phyloP scores from a whole-genome alignment of 1,140 invertebrate species.

The Pissodes strobi region DNA sequence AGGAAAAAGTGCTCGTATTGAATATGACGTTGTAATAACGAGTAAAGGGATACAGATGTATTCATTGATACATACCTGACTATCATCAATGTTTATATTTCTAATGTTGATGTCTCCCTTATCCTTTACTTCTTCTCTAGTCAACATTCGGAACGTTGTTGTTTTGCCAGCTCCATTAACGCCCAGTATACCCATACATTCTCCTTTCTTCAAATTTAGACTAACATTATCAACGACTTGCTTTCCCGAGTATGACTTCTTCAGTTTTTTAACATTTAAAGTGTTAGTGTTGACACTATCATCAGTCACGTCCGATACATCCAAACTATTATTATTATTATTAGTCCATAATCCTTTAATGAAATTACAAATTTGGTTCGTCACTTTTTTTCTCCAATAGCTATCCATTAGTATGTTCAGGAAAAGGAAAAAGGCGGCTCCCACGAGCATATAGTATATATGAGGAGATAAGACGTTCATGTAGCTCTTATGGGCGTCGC shows the following conservation, averaged over 20 bases:
- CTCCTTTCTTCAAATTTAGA: constrained; percentile 59
- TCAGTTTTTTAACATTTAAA: constrained; percentile 26
- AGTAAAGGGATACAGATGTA: no score
- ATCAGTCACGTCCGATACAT: neutral
- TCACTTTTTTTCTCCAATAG: constrained; percentile 12
- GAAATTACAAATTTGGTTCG: neutral
- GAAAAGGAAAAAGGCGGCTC: constrained; percentile 21
- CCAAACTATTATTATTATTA: neutral
- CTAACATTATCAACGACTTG: constrained; percentile 24
- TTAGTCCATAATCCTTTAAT: no score
- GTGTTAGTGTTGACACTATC: constrained; percentile 10
- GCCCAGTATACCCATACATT: constrained; percentile 85
- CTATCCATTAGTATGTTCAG: constrained; percentile 32
- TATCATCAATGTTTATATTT: constrained; percentile 19
- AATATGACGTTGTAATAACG: no score
- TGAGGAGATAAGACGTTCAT: constrained; percentile 8
- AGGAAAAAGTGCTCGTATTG: no score
- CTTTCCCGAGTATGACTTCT: constrained; percentile 28
- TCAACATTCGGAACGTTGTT: constrained; percentile 80
- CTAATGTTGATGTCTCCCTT: constrained; percentile 21
- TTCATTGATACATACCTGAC: constrained; percentile 20
- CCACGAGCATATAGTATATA: constrained; percentile 11
- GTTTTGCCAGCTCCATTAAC: constrained; percentile 88
- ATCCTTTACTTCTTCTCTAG: constrained; percentile 63
- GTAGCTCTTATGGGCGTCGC: constrained; percentile 7